A percentile compares a stretch with the other conserved stretches of the same genome.
phyloP scores from a whole-genome alignment of 2,888 invertebrate species.

The Chaetogeoica ovagalla region DNA sequence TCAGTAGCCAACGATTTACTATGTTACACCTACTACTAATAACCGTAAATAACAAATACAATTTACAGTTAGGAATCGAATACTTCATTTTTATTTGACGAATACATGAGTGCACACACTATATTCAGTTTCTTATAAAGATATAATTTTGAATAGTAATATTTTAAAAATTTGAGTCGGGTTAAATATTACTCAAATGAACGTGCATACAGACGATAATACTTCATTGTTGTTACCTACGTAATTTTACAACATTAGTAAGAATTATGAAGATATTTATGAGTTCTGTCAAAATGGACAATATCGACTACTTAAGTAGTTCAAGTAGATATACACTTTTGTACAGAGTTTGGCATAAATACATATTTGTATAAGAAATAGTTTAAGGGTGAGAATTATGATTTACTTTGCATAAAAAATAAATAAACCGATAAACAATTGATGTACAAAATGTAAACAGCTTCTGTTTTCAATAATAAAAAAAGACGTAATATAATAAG shows the following conservation, averaged over 20 bases:
- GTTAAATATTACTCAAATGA: not conserved
- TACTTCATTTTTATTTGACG: not conserved
- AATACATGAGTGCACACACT: not conserved
- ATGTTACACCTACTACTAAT: not conserved
- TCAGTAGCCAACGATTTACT: not conserved
- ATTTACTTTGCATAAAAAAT: not conserved
- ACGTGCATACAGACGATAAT: not conserved
- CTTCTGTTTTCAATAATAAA: not conserved
- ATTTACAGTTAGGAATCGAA: not conserved
- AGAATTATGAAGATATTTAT: not conserved
- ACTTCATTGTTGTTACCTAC: not conserved
- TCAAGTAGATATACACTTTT: not conserved
- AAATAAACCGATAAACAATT: not conserved
- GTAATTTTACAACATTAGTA: not conserved
- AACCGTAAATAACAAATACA: not conserved
- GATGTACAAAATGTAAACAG: not conserved
- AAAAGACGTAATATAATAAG: not conserved
- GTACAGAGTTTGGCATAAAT: not conserved
- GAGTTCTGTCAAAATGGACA: not conserved
- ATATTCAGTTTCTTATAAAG: not conserved
- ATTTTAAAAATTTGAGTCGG: too few relatives aligned
- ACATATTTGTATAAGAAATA: not conserved
- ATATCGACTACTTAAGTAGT: not conserved
- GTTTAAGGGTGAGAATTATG: not conserved
- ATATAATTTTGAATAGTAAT: not conserved